Conservation (phyloP, 2,113 vertebrate species). For the Peromyscus polionotus region DNA sequence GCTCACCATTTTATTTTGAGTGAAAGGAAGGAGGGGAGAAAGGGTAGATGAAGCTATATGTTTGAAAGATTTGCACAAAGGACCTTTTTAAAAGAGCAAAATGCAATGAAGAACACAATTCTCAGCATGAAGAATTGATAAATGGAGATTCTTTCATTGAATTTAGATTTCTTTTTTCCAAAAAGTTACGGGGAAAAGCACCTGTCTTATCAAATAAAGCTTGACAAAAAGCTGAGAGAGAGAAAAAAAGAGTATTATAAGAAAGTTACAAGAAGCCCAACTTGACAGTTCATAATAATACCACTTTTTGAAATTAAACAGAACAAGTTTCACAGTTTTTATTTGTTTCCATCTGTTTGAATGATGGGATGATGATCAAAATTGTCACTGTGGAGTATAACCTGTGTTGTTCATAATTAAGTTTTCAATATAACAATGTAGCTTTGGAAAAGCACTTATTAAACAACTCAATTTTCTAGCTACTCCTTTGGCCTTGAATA, state of each 20-base stretch:
- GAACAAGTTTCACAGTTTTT: neutral
- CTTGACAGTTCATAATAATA: conserved; percentile 44
- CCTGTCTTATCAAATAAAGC: conserved; percentile 14
- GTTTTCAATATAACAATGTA: neutral
- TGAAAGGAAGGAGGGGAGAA: conserved; percentile 75
- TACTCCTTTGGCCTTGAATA: conserved; percentile 27
- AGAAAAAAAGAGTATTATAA: conserved; percentile 47
- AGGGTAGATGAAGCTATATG: neutral
- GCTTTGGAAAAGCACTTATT: conserved; percentile 3
- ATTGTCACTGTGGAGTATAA: neutral
- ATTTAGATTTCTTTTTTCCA: conserved; percentile 55
- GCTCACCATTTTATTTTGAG: conserved; percentile 82
- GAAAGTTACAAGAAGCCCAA: conserved; percentile 16
- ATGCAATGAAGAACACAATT: conserved; percentile 50
- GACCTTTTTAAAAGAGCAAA: conserved; percentile 46
- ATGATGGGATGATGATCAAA: neutral
- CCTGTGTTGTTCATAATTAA: conserved; percentile 44
- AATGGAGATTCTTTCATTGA: conserved; percentile 68
- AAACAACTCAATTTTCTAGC: neutral
- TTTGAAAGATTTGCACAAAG: conserved; percentile 72
- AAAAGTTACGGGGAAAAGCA: conserved; percentile 2
- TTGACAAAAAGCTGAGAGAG: conserved; percentile 18
- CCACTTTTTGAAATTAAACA: conserved; percentile 11
- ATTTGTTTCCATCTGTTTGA: neutral
- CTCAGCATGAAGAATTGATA: conserved; percentile 57